A percentile compares a stretch with the other conserved stretches of the same genome.
Evolutionary conservation across 2,888 invertebrate species (phyloP).

Genomic region (Psococerastis gibbosa): DNA sequence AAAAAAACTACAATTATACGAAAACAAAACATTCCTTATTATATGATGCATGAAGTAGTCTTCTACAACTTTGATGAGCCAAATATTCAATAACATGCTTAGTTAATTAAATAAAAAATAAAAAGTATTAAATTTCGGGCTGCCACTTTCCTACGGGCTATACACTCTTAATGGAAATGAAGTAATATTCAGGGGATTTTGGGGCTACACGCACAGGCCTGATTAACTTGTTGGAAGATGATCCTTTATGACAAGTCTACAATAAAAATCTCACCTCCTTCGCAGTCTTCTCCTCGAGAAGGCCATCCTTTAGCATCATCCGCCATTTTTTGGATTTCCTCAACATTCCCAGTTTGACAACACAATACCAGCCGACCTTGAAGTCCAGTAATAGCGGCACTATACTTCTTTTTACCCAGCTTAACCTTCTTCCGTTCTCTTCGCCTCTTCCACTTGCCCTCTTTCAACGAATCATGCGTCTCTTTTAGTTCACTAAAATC

Average conservation of each 20-base stretch:
- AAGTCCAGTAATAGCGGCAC: slow-evolving; percentile 27
- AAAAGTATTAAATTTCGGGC: no score
- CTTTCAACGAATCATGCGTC: slow-evolving; percentile 19
- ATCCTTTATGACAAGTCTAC: neutral
- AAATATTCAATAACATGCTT: no score
- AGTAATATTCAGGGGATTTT: no score
- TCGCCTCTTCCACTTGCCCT: slow-evolving; percentile 19
- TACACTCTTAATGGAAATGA: no score
- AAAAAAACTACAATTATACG: no score
- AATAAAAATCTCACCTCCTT: slow-evolving; percentile 7
- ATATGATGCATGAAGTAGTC: no score
- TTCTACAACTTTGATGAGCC: no score
- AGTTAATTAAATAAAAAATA: no score
- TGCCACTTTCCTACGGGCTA: no score
- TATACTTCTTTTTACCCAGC: slow-evolving; percentile 20
- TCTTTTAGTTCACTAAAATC: slow-evolving; percentile 20
- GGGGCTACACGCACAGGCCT: no score
- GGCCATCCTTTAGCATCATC: neutral
- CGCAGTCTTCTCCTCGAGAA: slow-evolving; percentile 4
- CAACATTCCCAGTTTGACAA: slow-evolving; percentile 17
- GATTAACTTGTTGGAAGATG: no score
- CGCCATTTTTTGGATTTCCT: slow-evolving; percentile 13
- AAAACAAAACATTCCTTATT: no score
- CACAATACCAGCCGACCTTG: slow-evolving; percentile 31
- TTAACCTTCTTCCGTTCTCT: slow-evolving; percentile 21